A percentile compares a stretch with the other conserved stretches of the same genome.
Evolutionary conservation across 2,888 invertebrate species (phyloP).

Genomic region (Hypsopygia costalis): DNA sequence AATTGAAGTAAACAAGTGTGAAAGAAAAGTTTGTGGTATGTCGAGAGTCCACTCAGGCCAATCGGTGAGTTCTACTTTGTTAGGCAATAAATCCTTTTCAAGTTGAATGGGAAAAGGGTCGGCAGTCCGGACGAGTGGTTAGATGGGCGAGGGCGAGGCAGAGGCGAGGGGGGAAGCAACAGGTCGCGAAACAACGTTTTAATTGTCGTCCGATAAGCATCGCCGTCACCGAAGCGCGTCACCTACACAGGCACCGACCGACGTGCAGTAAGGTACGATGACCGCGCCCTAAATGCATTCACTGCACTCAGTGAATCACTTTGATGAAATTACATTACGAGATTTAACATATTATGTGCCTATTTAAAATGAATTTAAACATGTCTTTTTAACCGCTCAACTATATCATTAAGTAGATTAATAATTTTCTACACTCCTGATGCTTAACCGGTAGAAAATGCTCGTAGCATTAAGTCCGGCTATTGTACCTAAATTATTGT

Average conservation of each 20-base stretch:
- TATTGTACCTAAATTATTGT: too few species aligned
- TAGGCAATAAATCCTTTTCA: slow-evolving; percentile 37
- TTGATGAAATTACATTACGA: not conserved
- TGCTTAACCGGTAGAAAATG: too few species aligned
- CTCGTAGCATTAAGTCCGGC: too few species aligned
- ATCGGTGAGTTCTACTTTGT: slow-evolving; percentile 27
- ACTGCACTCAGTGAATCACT: slow-evolving; percentile 29
- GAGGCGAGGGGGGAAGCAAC: slow-evolving; percentile 51
- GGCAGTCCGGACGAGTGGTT: slow-evolving; percentile 39
- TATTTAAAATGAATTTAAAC: too few species aligned
- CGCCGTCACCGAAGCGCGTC: slow-evolving; percentile 70
- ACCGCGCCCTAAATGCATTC: slow-evolving; percentile 66
- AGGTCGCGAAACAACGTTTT: slow-evolving; percentile 77
- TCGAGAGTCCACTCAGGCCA: slow-evolving; percentile 27
- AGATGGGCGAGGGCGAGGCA: slow-evolving; percentile 26
- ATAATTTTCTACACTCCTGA: too few species aligned
- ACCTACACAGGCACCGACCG: slow-evolving; percentile 32
- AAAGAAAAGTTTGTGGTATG: slow-evolving; percentile 18
- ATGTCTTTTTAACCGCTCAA: too few species aligned
- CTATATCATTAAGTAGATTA: too few species aligned
- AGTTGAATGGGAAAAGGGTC: slow-evolving; percentile 36
- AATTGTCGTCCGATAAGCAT: slow-evolving; percentile 74
- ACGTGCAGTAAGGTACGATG: slow-evolving; percentile 54
- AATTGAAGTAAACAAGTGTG: not conserved
- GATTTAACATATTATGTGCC: too few species aligned